Percentiles rank a stretch among this genome's conserved stretches.
phyloP scores from a whole-genome alignment of 2,113 vertebrate species.

The Pipra filicauda region DNA sequence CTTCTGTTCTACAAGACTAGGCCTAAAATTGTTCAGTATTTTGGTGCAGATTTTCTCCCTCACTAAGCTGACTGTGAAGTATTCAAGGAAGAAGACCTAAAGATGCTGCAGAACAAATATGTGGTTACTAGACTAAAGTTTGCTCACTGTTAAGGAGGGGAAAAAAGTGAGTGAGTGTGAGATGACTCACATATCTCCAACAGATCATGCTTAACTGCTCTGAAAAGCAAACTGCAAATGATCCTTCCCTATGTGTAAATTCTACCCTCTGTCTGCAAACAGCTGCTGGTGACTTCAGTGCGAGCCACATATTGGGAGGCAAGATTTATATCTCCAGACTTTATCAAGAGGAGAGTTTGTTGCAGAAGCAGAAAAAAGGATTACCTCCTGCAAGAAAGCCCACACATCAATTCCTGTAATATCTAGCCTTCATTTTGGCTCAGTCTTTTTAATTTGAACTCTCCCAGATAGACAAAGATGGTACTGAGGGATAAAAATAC shows the following conservation, averaged over 20 bases:
- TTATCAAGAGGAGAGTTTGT: not conserved
- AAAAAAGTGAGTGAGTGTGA: slow-evolving; percentile 16
- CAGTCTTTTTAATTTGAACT: not conserved
- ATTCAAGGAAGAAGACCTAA: not conserved
- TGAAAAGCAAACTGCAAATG: slow-evolving; percentile 45
- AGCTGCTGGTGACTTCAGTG: slow-evolving; percentile 46
- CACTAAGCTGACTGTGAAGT: not conserved
- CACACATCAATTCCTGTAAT: not conserved
- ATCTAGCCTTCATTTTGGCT: not conserved
- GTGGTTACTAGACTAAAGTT: slow-evolving; percentile 7
- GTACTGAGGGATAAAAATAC: not conserved
- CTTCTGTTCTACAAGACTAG: not conserved
- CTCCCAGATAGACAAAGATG: not conserved
- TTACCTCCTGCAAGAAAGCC: not conserved
- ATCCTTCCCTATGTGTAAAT: slow-evolving; percentile 47
- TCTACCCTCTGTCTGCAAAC: slow-evolving; percentile 43
- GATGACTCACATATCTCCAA: slow-evolving; percentile 52
- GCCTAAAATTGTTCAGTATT: not conserved
- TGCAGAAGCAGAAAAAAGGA: not conserved
- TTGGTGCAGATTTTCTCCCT: not conserved
- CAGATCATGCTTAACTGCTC: slow-evolving; percentile 49
- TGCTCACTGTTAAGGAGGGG: not conserved
- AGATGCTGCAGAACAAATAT: not conserved
- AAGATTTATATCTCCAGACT: slow-evolving; percentile 37
- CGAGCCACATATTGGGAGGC: not conserved